These are phyloP conservation scores for Papilio polyxenes DNA, from an alignment of 1,140 invertebrate species.

Conservation along the genomic window DNA sequence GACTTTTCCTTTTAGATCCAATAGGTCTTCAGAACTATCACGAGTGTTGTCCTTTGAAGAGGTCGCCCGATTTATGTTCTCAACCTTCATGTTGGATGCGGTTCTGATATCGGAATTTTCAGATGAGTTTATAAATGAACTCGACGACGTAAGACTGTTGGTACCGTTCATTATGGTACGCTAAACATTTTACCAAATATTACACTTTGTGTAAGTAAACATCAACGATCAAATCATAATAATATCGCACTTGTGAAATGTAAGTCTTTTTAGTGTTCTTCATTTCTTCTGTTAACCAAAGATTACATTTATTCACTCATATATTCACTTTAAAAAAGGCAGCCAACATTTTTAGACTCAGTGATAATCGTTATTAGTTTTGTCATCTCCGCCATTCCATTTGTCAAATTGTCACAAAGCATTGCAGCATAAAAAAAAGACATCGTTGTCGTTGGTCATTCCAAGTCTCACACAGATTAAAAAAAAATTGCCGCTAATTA, in stretches of 20 bases:
- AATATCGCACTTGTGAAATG: constrained; percentile 14
- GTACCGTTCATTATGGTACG: constrained; percentile 62
- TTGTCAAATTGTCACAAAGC: neutral
- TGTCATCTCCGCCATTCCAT: neutral
- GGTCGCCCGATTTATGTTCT: constrained; percentile 48
- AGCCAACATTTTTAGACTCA: neutral
- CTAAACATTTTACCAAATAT: constrained; percentile 30
- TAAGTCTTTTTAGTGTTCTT: constrained; percentile 3
- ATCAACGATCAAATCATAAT: constrained; percentile 18
- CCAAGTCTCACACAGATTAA: too few species aligned
- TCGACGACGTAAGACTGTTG: constrained; percentile 52
- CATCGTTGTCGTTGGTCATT: neutral
- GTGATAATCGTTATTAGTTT: neutral
- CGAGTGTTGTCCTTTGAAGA: constrained; percentile 65
- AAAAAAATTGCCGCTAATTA: too few species aligned
- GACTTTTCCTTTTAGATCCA: constrained; percentile 87
- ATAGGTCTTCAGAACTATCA: constrained; percentile 72
- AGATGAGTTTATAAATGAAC: constrained; percentile 49
- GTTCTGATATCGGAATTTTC: constrained; percentile 51
- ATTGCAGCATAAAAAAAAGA: neutral
- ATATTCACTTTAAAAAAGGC: neutral
- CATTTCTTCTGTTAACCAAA: constrained; percentile 8
- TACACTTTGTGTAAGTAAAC: constrained; percentile 34
- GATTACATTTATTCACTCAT: neutral
- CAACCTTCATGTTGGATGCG: constrained; percentile 52